Evolutionary conservation across 1,140 invertebrate species (phyloP), one percentile per base, ranked within the genome.

Genomic region (Cotesia glomerata): DNA sequence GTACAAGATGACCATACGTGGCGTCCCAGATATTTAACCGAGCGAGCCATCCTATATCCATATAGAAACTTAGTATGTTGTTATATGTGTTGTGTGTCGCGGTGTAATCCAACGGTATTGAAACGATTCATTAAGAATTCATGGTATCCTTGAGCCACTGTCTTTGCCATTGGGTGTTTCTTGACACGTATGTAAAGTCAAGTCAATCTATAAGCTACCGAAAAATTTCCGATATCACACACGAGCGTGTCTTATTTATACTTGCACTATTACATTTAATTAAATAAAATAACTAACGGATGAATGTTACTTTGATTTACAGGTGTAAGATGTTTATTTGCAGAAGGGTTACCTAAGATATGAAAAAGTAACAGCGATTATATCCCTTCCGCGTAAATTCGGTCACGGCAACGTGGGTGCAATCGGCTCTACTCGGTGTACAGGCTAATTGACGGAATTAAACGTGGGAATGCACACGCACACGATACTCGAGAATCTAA

Each of bases 101-200:
- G 34, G 4, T 45, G 39, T 7, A 45, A 45, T 3, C 35, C 80
- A 82, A 83, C 81, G 79, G 81, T 80, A 83, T 80, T 79, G 74
- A 75, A 74, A 76, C 73, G 73, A 67, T 71, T 82, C 77, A 81
- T 83, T 82, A 78, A 78, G 52, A 75, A 83, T 81, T 81, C 79
- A 79, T 76, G 11, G 69, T 77, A 73, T 78, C 79, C 74, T 80
- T 81, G 76, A 69, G 26, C 54, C 52, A 68, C 70, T 58, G 68
- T 72, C 61, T 64, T 45, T 51, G 14, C 61, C 16, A 51, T 8
- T 56, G 64, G 49, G 39, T 61, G 32, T 54, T 18, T 45, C 59
- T 35, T 51, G n/a, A 61, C 39, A 51, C 61, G 14, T 69, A 56
- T 5, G 54, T 56, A 34, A 71, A 32, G 34, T 70, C 61, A 61